Base-by-base conservation (phyloP, 1,140 invertebrate genomes). In the Hyphantria cunea region DNA sequence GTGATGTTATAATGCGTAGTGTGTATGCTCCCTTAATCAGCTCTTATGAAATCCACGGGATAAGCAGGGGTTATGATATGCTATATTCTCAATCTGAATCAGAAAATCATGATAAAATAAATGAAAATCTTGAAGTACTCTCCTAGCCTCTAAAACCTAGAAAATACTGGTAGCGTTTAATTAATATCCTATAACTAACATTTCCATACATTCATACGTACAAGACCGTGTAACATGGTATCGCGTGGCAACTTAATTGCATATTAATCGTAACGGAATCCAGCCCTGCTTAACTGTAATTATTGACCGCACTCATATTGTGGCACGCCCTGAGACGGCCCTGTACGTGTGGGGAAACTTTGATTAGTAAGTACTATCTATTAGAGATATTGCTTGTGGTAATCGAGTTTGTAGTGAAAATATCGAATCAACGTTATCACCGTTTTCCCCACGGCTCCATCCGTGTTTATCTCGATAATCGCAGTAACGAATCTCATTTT, bases 241-340 rank as follows among this genome's bases (percentile, higher is more conserved):
- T 66, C 59, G 63, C 53, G 50, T 69, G 72, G 62, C 72, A 70
- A 64, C 59, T 70, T 74, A 74, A 74, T 74, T 70, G 66, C 72
- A 51, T 70, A 68, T 74, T 74, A 70, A 74, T 74, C 56, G 63
- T 61, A 37, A 14, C 15, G 60, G 59, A 67, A 67, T 65, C 70
- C 51, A 51, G 54, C 39, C 47, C 68, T 66, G 68, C 67, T 70
- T 74, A 66, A 59, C 54, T 50, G 65, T 74, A 71, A 74, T 74
- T 73, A 73, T 73, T 63, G 62, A 53, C 62, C 51, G 61, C 56
- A 64, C 55, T 58, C 53, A 55, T 64, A 58, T 37, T 61, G 55
- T 39, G 68, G 41, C 64, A 64, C 68, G 64, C 64, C 68, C 53
- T 34, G 10, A 32, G 50, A 45, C 47, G 32, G 25, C 50, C 15